Evolutionary conservation across 2,888 invertebrate species (phyloP), one percentile per base, ranked within the genome.

Genomic region (Acanthosoma haemorrhoidale): DNA sequence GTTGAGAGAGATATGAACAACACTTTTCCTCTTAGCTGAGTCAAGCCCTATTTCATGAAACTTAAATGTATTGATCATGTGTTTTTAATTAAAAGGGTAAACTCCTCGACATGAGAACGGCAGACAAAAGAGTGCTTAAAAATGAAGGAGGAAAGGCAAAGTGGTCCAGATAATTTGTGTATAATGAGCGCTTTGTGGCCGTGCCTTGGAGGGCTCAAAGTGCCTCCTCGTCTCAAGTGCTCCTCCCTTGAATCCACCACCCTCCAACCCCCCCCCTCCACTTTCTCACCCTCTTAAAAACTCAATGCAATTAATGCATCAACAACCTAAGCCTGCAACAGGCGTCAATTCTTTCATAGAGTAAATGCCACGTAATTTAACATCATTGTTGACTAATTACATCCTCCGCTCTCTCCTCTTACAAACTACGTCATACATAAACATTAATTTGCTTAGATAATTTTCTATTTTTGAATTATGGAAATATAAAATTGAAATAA

Each of bases 291-390:
- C 70, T 59, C 70, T 57, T 64, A 70, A 63, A 70, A 64, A 63
- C 63, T 64, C 57, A 70, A 70, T 64, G 64, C 70, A 70, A 64
- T 70, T 64, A 70, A 51, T 58, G 57, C 70, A 66, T 70, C 70
- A 70, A 58, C 64, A 66, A 59, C 70, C 64, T 58, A 39, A 58
- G 59, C 29, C 59, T 31, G 59, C 68, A 68, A 32, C 31, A 51
- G 32, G 43, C 43, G 43, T 67, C 36, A 32, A 57, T 57, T 36
- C 36, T 67, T 67, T 67, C 25, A 36, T 36, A 43, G 25, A n/a
- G n/a, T n/a, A n/a, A n/a, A n/a, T n/a, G n/a, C n/a, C n/a, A n/a
- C n/a, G n/a, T n/a, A n/a, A n/a, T n/a, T n/a, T n/a, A n/a, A n/a
- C n/a, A n/a, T n/a, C n/a, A n/a, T n/a, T n/a, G n/a, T n/a, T n/a